Conservation (phyloP, 2,797 vertebrate genomes). For the Coluber constrictor region DNA sequence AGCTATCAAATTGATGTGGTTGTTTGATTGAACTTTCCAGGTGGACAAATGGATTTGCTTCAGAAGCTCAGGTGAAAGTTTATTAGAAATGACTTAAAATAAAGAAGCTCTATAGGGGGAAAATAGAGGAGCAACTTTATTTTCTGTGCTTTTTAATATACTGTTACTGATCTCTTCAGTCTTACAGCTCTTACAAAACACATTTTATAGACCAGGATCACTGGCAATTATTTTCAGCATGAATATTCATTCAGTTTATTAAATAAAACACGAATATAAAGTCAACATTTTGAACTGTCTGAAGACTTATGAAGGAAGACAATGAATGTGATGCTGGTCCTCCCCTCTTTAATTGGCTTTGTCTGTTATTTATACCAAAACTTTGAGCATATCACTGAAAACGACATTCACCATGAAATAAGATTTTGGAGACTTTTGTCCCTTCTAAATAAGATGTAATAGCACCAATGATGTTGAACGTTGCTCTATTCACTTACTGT, state of each 20-base stretch:
- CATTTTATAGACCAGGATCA: slow-evolving; percentile 21
- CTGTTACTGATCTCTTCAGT: slow-evolving; percentile 26
- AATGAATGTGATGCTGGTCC: background rate
- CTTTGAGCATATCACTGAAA: background rate
- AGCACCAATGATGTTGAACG: background rate
- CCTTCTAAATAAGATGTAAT: background rate
- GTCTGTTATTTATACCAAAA: slow-evolving; percentile 25
- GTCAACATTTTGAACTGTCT: slow-evolving; percentile 8
- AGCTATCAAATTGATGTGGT: background rate
- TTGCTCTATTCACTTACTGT: background rate
- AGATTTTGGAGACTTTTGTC: background rate
- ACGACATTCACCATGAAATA: background rate
- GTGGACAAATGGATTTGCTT: background rate
- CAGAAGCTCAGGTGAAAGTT: background rate
- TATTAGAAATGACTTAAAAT: background rate
- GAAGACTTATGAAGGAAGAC: background rate
- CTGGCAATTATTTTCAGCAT: background rate
- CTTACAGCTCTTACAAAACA: slow-evolving; percentile 24
- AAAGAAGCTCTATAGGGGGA: background rate
- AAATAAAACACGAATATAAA: slow-evolving; percentile 19
- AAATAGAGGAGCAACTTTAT: background rate
- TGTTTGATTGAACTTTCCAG: background rate
- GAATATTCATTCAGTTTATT: slow-evolving; percentile 20
- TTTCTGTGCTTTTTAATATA: slow-evolving; percentile 9
- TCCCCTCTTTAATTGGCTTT: background rate